Evolutionary conservation across 2,888 invertebrate genomes (phyloP).

Genomic region (Rhopalosiphum nymphaeae): DNA sequence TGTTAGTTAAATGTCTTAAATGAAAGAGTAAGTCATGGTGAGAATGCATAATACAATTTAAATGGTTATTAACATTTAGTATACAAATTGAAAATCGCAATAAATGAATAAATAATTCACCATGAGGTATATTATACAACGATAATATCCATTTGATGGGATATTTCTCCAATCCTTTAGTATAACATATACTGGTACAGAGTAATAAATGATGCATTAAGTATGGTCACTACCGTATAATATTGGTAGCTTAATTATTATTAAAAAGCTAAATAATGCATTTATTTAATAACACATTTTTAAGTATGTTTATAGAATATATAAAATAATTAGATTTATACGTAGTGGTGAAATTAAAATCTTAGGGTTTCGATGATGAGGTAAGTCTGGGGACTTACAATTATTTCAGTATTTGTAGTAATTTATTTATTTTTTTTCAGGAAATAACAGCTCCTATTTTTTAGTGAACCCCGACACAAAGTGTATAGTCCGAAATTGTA

Average conservation of each 20-base stretch:
- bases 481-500: no score
- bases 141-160: not conserved
- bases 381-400: no score
- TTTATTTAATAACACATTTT: no score
- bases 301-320: no score
- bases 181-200: not conserved
- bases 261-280: not conserved
- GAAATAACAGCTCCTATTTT: no score
- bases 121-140: not conserved
- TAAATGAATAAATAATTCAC: not conserved
- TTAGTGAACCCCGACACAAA: no score
- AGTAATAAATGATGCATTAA: not conserved
- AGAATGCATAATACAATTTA: not conserved
- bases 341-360: no score
- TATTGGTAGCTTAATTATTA: not conserved
- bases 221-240: not conserved
- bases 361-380: no score
- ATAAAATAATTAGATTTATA: no score
- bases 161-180: not conserved
- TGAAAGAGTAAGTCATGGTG: not conserved
- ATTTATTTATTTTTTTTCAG: no score
- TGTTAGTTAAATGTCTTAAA: not conserved
- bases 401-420: no score
- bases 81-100: not conserved
- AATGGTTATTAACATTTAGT: not conserved